Percentiles rank a stretch among this genome's conserved stretches.
phyloP scores from a whole-genome alignment of 2,888 invertebrate genomes.

The Hybos culiciformis region DNA sequence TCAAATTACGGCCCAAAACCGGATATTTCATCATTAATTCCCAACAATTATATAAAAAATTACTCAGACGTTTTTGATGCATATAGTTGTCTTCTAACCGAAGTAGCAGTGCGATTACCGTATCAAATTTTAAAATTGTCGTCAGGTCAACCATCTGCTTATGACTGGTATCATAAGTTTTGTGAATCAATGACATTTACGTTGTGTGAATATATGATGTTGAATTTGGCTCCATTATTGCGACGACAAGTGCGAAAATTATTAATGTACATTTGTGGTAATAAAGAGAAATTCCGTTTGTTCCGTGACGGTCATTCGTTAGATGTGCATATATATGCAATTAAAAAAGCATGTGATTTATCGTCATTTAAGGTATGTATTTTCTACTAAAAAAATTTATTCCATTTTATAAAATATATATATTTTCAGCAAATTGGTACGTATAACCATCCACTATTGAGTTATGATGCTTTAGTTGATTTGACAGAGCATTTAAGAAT shows the following conservation, averaged over 20 bases:
- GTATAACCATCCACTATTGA: conserved; percentile 39
- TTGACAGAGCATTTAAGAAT: conserved; percentile 90
- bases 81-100: conserved; percentile 86
- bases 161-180: conserved; percentile 48
- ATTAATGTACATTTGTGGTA: conserved; percentile 82
- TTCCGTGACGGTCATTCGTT: conserved; percentile 86
- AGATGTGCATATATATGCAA: conserved; percentile 71
- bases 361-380: conserved; percentile 28
- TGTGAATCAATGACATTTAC: conserved; percentile 47
- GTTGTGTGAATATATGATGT: conserved; percentile 91
- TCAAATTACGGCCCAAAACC: conserved; percentile 69
- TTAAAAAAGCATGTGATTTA: conserved; percentile 35
- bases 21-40: conserved; percentile 92
- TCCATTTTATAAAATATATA: not conserved
- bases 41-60: conserved; percentile 84
- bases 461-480: conserved; percentile 84
- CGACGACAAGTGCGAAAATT: conserved; percentile 86
- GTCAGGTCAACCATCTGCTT: conserved; percentile 31
- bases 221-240: conserved; percentile 51
- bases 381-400: not conserved
- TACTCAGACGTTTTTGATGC: conserved; percentile 86
- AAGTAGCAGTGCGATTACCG: conserved; percentile 84
- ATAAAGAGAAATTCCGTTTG: conserved; percentile 89
- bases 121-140: conserved; percentile 59
- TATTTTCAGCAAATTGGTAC: conserved; percentile 15